phyloP scores from a whole-genome alignment of 2,113 vertebrate genomes.

The Oreochromis niloticus region DNA sequence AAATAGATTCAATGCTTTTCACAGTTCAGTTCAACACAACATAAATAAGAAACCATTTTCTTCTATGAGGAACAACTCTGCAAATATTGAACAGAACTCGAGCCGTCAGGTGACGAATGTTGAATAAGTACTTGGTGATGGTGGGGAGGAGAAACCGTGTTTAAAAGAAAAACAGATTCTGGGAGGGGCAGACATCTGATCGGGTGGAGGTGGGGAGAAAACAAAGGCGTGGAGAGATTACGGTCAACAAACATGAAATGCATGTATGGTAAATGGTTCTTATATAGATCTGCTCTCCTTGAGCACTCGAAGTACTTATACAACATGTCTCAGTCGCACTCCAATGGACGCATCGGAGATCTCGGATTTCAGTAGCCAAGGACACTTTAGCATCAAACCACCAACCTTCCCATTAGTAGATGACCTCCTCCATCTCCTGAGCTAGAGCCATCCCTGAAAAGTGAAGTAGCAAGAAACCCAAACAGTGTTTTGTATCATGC shows the following conservation, averaged over 20 bases:
- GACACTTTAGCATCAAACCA: background rate
- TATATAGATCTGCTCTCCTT: background rate
- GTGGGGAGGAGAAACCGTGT: background rate
- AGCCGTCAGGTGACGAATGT: accelerated
- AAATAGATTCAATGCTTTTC: background rate
- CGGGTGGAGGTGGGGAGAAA: background rate
- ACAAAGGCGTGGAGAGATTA: background rate
- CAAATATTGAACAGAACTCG: background rate
- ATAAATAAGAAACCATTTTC: background rate
- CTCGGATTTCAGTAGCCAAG: background rate
- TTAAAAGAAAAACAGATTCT: no score
- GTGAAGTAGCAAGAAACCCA: background rate
- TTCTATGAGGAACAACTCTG: background rate
- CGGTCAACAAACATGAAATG: background rate
- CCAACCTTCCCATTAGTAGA: background rate
- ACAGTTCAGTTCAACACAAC: background rate
- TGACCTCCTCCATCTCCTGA: background rate
- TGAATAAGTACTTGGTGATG: background rate
- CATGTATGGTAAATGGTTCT: background rate
- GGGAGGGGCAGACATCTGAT: no score
- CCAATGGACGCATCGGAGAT: accelerated
- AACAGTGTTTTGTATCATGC: background rate
- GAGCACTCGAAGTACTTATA: accelerated
- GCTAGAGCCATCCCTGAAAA: background rate
- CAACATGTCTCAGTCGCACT: background rate